Conservation (phyloP, 2,113 vertebrate species). For the Columba livia region DNA sequence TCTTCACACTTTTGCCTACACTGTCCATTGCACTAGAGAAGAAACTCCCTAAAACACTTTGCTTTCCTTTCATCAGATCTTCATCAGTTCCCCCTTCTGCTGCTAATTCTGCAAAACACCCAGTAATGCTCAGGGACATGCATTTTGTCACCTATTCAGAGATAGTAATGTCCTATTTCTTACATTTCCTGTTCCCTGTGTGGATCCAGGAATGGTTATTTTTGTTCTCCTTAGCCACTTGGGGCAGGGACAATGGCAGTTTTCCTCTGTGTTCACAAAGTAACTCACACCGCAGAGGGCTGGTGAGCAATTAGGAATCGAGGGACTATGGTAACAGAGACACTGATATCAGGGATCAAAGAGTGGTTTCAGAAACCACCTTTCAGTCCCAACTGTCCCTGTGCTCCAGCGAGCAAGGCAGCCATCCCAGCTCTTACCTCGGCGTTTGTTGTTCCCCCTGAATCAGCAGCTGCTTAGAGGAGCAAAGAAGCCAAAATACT, state of each 20-base stretch:
- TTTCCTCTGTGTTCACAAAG: neutral
- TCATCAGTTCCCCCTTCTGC: neutral
- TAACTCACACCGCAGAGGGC: neutral
- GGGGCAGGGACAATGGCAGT: neutral
- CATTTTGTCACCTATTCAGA: rapidly evolving
- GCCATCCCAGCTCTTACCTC: neutral
- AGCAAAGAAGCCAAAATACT: neutral
- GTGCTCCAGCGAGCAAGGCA: rapidly evolving
- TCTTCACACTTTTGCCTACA: neutral
- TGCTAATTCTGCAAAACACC: neutral
- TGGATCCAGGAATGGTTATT: rapidly evolving
- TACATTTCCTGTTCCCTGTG: neutral
- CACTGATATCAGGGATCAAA: rapidly evolving
- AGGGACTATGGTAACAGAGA: neutral
- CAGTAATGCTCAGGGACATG: neutral
- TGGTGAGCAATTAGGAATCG: rapidly evolving
- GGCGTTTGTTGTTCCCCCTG: rapidly evolving
- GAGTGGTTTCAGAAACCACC: neutral
- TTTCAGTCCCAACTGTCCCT: rapidly evolving
- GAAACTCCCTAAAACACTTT: neutral
- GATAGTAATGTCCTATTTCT: neutral
- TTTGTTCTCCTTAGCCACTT: neutral
- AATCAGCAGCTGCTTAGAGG: neutral
- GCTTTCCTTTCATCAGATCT: neutral
- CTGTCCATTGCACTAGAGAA: neutral